Evolutionary conservation across 2,113 vertebrate species (phyloP).

Genomic region (Colossoma macropomum): DNA sequence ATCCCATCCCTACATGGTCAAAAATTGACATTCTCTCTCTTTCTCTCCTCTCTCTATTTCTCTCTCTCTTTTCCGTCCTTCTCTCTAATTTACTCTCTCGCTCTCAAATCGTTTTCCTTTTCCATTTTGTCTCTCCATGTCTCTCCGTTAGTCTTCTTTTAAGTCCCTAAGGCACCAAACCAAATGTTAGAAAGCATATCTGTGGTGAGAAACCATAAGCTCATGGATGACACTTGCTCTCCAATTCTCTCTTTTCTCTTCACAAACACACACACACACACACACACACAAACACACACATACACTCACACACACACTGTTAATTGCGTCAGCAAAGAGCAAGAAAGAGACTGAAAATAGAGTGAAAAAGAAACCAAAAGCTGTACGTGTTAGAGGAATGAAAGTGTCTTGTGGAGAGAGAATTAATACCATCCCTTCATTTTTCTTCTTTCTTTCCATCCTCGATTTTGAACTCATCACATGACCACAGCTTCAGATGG

Average conservation of each 20-base stretch:
- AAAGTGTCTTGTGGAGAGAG: constrained; percentile 54
- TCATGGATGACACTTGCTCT: constrained; percentile 28
- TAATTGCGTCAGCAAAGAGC: not conserved
- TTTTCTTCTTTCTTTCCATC: constrained; percentile 48
- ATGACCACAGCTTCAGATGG: constrained; percentile 78
- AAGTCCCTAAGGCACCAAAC: constrained; percentile 75
- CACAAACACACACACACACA: constrained; percentile 27
- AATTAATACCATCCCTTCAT: constrained; percentile 57
- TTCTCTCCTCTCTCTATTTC: not conserved
- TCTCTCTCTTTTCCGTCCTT: constrained; percentile 1
- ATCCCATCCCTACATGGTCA: constrained; percentile 1
- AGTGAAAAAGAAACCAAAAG: constrained; percentile 25
- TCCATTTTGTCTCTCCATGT: constrained; percentile 12
- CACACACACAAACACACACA: constrained; percentile 45
- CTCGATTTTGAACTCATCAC: constrained; percentile 41
- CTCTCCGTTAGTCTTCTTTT: constrained; percentile 40
- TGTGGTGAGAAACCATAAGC: constrained; percentile 55
- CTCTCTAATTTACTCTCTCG: constrained; percentile 7
- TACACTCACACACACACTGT: constrained; percentile 10
- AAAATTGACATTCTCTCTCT: constrained; percentile 9
- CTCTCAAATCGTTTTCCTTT: constrained; percentile 1
- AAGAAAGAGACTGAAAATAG: constrained; percentile 25
- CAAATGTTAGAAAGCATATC: constrained; percentile 63
- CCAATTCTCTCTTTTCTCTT: constrained; percentile 20
- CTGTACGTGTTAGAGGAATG: constrained; percentile 46